These are phyloP conservation scores for Columba guinea DNA, from an alignment of 2,797 vertebrate species.

Conservation along the genomic window DNA sequence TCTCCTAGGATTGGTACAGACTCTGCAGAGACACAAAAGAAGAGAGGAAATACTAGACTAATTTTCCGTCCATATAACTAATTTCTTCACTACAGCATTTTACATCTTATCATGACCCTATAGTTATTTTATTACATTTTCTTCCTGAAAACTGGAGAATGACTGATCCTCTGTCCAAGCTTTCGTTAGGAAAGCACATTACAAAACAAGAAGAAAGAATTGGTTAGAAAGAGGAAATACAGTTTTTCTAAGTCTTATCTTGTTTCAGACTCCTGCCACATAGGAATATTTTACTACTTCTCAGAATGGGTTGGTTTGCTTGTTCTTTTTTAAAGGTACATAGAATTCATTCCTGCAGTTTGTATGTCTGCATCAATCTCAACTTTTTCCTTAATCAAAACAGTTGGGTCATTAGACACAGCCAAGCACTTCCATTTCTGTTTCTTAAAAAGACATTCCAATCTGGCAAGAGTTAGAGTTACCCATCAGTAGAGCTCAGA, in stretches of 20 bases:
- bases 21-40: background rate
- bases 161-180: background rate
- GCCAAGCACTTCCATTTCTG: background rate
- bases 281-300: background rate
- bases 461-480: background rate
- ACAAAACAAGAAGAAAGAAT: background rate
- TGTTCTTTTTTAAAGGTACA: background rate
- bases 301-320: fast-evolving
- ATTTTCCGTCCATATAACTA: background rate
- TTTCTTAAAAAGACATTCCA: background rate
- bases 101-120: background rate
- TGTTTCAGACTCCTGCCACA: background rate
- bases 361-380: background rate
- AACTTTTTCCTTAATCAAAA: background rate
- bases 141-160: background rate
- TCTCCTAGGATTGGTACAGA: background rate
- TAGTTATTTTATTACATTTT: background rate
- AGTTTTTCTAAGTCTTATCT: background rate
- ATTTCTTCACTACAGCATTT: background rate
- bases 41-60: background rate
- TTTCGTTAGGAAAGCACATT: background rate
- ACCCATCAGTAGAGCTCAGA: background rate
- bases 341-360: background rate
- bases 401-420: background rate
- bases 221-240: background rate